phyloP scores from a whole-genome alignment of 2,113 vertebrate species.

The Melozone crissalis region DNA sequence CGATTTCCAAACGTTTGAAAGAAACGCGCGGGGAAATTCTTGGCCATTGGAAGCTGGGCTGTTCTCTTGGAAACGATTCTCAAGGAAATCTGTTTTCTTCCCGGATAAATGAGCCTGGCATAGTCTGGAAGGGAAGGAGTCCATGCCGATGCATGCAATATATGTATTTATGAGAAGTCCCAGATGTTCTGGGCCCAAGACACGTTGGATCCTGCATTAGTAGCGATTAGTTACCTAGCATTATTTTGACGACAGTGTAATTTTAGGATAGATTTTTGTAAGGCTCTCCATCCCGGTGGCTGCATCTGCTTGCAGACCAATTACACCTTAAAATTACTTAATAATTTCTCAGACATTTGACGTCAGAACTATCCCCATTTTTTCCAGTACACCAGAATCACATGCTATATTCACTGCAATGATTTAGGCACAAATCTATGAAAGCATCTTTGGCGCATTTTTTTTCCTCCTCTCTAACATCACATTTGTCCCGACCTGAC shows the following conservation, averaged over 20 bases:
- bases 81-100: not conserved
- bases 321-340: not conserved
- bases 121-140: not conserved
- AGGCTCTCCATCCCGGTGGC: not conserved
- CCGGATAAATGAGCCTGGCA: not conserved
- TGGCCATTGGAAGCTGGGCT: not conserved
- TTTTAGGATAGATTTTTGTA: not conserved
- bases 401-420: not conserved
- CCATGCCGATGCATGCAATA: not conserved
- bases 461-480: accelerated
- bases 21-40: not conserved
- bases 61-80: not conserved
- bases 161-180: not conserved
- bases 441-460: accelerated
- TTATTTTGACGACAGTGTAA: not conserved
- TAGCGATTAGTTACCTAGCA: not conserved
- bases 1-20: not conserved
- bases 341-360: not conserved
- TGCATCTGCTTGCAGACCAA: not conserved
- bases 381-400: not conserved
- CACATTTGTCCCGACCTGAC: not conserved
- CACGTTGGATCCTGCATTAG: not conserved
- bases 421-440: not conserved
- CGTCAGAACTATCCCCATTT: not conserved
- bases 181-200: not conserved